phyloP scores from a whole-genome alignment of 2,797 vertebrate genomes.

The Mormyrus proboscirostris region DNA sequence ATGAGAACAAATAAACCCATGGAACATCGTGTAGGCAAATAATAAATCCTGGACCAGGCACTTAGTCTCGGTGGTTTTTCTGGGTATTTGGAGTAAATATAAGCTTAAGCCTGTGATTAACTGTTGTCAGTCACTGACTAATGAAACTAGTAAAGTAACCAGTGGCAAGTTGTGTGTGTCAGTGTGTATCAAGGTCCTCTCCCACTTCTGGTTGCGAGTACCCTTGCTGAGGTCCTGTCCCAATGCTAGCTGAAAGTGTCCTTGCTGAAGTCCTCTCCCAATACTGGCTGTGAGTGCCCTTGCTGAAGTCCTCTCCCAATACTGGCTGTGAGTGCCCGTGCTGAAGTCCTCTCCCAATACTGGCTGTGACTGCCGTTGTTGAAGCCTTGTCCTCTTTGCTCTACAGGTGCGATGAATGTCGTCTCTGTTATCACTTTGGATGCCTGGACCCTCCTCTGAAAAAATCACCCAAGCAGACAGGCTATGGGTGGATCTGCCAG shows the following conservation, averaged over 20 bases:
- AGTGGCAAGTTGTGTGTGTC: not conserved
- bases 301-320: conserved; percentile 12
- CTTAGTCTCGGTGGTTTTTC: not conserved
- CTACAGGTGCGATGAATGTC: conserved; percentile 89
- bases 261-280: conserved; percentile 13
- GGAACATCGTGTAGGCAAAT: not conserved
- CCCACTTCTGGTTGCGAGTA: not conserved
- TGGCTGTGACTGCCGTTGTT: not conserved
- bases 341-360: not conserved
- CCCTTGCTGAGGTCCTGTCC: not conserved
- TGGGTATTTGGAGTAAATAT: not conserved
- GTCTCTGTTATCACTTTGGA: conserved; percentile 93
- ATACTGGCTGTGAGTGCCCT: not conserved
- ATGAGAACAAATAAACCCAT: not conserved
- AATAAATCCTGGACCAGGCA: not conserved
- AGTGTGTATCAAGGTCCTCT: not conserved
- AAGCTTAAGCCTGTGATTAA: not conserved
- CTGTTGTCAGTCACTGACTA: not conserved
- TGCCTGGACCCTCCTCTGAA: conserved; percentile 97
- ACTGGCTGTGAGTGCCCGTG: not conserved
- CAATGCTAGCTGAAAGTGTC: not conserved
- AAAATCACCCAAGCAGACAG: conserved; percentile 97
- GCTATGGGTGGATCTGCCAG: conserved; percentile 98
- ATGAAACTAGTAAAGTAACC: not conserved
- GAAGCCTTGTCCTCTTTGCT: conserved; percentile 7